Base-by-base conservation (phyloP, 1,140 invertebrate genomes). In the Cotesia glomerata region DNA sequence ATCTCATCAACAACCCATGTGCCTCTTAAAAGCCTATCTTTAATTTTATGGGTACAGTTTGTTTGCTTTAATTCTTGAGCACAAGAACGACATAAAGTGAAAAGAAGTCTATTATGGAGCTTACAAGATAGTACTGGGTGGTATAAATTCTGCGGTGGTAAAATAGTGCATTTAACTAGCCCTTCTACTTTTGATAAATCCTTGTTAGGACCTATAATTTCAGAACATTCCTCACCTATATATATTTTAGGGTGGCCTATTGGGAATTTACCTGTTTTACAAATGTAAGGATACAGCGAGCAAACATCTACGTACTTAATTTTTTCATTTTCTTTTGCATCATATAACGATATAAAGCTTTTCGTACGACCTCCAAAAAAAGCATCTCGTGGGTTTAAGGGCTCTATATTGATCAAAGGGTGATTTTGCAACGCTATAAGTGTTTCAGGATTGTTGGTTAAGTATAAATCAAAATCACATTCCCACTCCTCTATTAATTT, bases 1-100 rank as follows among this genome's bases (percentile, higher is more conserved):
- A 88, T 8, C 76, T 88, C 84, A 36, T 81, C 77, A 11, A 77
- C 75, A 0, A 82, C 80, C 81, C 82, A 88, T 5, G 81, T 86
- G 56, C 86, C 85, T 0, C 51, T 77, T 5, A 88, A 73, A 3
- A 64, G 16, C 52, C 83, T 72, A 4, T 76, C 76, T 32, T 35
- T 11, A 65, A 58, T n/a, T 51, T 39, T 73, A 75, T 88, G 84
- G 0, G 32, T 26, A 64, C 79, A 82, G 4, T 70, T 63, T 0
- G 36, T 62, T 35, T 69, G 34, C 5, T 68, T 61, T 67, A 59
- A 14, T 35, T 52, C 69, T 18, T 74, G 62, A 9, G 54, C 69
- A 35, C 78, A 80, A 1, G 72, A 72, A 13, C 72, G 56, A 54
- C 79, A 81, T 8, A 78, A 51, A 8, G 54, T 49, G 51, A 79